These are phyloP conservation scores for Chelmon rostratus DNA, from an alignment of 2,797 vertebrate species.

Conservation along the genomic window DNA sequence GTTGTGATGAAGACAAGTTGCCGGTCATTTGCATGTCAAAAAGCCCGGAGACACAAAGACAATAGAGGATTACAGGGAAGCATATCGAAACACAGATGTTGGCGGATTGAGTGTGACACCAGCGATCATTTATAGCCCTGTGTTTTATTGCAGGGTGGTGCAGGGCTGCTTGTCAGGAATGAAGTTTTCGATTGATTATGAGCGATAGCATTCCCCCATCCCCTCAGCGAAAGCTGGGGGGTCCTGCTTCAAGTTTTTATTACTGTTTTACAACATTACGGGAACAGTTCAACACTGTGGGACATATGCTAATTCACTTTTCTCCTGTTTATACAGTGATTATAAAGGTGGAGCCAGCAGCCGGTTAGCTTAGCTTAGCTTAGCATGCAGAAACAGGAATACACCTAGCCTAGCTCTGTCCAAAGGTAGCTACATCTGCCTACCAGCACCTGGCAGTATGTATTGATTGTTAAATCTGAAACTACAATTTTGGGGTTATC, in stretches of 20 bases:
- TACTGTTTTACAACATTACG: not conserved
- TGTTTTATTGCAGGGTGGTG: conserved; percentile 36
- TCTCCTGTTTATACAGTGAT: too few species aligned
- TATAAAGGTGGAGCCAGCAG: not conserved
- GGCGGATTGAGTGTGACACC: conserved; percentile 62
- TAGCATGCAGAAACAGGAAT: too few species aligned
- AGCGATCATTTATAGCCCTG: conserved; percentile 48
- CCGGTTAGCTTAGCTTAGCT: too few species aligned
- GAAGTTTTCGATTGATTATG: conserved; percentile 39
- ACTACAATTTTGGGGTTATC: too few species aligned
- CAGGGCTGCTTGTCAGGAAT: conserved; percentile 12
- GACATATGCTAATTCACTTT: too few species aligned
- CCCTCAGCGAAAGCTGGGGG: not conserved
- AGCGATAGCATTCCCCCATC: not conserved
- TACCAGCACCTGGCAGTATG: too few species aligned
- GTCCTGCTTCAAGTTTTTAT: not conserved
- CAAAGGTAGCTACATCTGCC: too few species aligned
- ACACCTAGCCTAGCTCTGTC: too few species aligned
- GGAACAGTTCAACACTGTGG: not conserved
- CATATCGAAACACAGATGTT: conserved; percentile 76
- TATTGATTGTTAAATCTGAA: too few species aligned
- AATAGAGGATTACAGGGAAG: conserved; percentile 68
- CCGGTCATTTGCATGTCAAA: conserved; percentile 81
- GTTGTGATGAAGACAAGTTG: conserved; percentile 76
- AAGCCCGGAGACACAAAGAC: conserved; percentile 72